Evolutionary conservation across 2,113 vertebrate genomes (phyloP), one percentile per base, ranked within the genome.

Genomic region (Rhynchopsitta pachyrhyncha): DNA sequence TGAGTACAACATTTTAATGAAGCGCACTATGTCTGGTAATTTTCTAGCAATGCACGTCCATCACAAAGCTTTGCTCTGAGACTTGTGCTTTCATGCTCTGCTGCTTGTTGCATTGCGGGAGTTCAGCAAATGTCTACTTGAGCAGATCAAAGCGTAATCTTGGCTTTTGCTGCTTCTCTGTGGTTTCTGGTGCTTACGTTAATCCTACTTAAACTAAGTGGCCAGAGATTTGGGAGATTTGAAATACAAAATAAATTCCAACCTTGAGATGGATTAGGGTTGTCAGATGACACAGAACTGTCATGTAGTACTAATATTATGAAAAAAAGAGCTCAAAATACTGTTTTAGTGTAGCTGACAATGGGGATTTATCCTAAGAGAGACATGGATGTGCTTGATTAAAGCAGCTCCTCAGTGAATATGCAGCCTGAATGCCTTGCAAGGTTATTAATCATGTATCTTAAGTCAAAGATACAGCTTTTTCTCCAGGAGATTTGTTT

Each of bases 111-210:
- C 82, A 57, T 35, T 93, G 76, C 82, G 90, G 79, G 81, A 84
- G 95, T 95, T 91, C 81, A 94, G 92, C 92, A 97, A 97, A 96
- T 95, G 95, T 97, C 96, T 96, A 67, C 94, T 97, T 92, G 80
- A 93, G 86, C 59, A 97, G 93, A 97, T 98, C 93, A 97, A 96
- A 98, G 96, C 20, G 3, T 96, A 96, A 91, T 97, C 90, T 94
- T 97, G 90, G 91, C 94, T 97, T 97, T 90, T 46, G 39, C 90
- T 94, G 87, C 90, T 93, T 94, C 82, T 92, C 73, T 96, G 52
- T 96, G 82, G 83, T 95, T 98, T 96, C 64, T 92, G 88, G 86
- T 91, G 91, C 82, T 96, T 97, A 95, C 91, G 92, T 77, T 96
- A 96, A 94, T 97, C 74, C 93, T 96, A 63, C 88, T 96, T 96